Base-by-base conservation (phyloP, 2,797 vertebrate species). In the Crocodylus rhombifer region DNA sequence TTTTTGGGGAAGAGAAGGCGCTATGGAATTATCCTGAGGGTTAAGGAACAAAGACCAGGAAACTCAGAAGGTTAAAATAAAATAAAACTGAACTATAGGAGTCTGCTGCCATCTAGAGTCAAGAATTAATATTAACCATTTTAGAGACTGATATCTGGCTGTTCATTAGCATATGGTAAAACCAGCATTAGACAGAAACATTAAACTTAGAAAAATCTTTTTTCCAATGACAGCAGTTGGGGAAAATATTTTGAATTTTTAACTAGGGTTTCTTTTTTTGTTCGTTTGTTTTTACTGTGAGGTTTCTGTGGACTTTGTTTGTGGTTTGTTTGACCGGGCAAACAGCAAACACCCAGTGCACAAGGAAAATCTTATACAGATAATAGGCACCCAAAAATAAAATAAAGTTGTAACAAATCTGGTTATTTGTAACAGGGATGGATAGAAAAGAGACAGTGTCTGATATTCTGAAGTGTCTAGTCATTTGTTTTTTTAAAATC, bases 31-130 rank as follows among this genome's bases (percentile, higher is more conserved):
- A 76, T 78, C 87, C 81, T 85, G 86, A 85, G 84, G 69, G n/a
- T 51, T 92, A 79, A 86, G 94, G 91, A 97, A 98, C 98, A 98
- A 98, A 98, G 97, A 86, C 90, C 42, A 67, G 63, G 77, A 74
- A 80, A 42, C 14, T 58, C 77, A 18, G 55, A 67, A 92, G 65
- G 21, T 79, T 74, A 56, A 91, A 83, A 12, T 61, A 60, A 51
- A 51, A 51, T 61, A 15, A 33, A 77, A 80, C 82, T 95, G 76
- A 92, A 71, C 13, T 23, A 75, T 95, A 96, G 97, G 86, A 85
- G 84, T 60, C 79, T 98, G 94, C 96, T 97, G 97, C 98, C 98
- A 98, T 91, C 98, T 98, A 98, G 94, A 96, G 98, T 92, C 60
- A 0, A 82, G 92, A 87, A 17, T 17, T 84, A n/a, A 58, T 1